Evolutionary conservation across 2,888 invertebrate species (phyloP).

Genomic region (Andrena camellia): DNA sequence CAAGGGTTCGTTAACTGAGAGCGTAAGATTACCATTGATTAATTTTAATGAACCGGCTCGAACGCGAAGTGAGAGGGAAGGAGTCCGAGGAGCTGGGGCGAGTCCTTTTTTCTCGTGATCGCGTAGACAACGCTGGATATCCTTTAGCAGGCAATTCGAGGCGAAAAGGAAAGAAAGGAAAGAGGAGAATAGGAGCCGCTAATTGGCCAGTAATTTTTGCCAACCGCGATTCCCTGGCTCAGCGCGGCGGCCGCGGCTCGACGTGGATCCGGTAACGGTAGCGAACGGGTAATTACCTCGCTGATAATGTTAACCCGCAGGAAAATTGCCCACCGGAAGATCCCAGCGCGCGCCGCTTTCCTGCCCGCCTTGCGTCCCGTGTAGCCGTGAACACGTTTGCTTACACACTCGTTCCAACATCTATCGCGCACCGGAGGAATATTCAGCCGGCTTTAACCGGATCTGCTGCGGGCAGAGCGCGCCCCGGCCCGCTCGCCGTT

Average conservation of each 20-base stretch:
- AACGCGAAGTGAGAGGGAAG: neutral
- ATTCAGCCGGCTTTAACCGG: constrained; percentile 16
- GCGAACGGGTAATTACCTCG: constrained; percentile 68
- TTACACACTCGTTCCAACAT: constrained; percentile 16
- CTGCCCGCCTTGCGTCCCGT: constrained; percentile 26
- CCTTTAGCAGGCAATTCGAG: constrained; percentile 54
- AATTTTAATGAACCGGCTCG: constrained; percentile 49
- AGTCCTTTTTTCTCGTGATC: constrained; percentile 19
- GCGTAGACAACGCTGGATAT: constrained; percentile 45
- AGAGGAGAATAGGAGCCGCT: constrained; percentile 55
- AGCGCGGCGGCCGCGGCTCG: constrained; percentile 50
- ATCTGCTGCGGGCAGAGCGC: constrained; percentile 23
- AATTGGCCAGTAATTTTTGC: constrained; percentile 69
- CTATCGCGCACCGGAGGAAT: constrained; percentile 25
- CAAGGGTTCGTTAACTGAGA: constrained; percentile 41
- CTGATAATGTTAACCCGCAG: constrained; percentile 68
- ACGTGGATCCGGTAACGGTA: constrained; percentile 72
- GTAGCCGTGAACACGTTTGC: constrained; percentile 30
- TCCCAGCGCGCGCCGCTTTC: constrained; percentile 51
- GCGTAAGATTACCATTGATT: constrained; percentile 44
- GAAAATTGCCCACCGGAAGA: constrained; percentile 71
- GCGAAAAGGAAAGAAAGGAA: constrained; percentile 44
- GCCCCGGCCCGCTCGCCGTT: neutral
- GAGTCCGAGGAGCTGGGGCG: neutral
- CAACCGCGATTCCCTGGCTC: constrained; percentile 63